These are phyloP conservation scores for Cromileptes altivelis DNA, from an alignment of 2,113 vertebrate species.

Conservation along the genomic window DNA sequence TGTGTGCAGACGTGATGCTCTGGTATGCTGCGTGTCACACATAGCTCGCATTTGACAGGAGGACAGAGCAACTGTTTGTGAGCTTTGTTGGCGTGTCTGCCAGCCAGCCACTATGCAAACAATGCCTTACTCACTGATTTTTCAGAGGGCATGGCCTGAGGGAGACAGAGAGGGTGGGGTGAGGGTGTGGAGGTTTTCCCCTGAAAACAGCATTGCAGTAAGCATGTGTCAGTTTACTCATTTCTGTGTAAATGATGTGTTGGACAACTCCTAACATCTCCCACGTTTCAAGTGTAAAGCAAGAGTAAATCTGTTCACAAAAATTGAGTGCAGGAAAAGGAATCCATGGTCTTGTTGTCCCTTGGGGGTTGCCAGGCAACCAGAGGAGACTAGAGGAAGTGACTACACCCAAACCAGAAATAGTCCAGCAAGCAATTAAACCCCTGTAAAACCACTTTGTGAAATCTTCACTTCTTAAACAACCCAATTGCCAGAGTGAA, in stretches of 20 bases:
- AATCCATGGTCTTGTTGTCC: no score
- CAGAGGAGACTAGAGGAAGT: no score
- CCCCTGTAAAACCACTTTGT: no score
- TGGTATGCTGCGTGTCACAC: conserved; percentile 20
- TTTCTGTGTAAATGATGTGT: background rate
- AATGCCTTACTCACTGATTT: conserved; percentile 52
- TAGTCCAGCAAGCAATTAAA: no score
- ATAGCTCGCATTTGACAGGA: conserved; percentile 1
- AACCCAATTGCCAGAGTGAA: no score
- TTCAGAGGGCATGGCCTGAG: conserved; percentile 36
- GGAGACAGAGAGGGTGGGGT: conserved; percentile 10
- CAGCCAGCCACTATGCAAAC: conserved; percentile 43
- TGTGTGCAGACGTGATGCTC: conserved; percentile 22
- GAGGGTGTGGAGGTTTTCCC: background rate
- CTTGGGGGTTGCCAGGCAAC: no score
- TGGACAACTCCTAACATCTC: background rate
- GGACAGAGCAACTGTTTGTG: conserved; percentile 59
- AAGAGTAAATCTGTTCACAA: no score
- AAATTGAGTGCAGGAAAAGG: no score
- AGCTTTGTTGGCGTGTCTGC: conserved; percentile 45
- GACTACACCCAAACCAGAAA: no score
- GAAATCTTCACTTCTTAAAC: no score
- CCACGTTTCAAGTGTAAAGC: background rate
- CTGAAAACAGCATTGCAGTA: conserved; percentile 2
- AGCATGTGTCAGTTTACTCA: background rate